A percentile compares a stretch with the other conserved stretches of the same genome.
phyloP scores from a whole-genome alignment of 2,888 invertebrate genomes.

The Chloromyia formosa region DNA sequence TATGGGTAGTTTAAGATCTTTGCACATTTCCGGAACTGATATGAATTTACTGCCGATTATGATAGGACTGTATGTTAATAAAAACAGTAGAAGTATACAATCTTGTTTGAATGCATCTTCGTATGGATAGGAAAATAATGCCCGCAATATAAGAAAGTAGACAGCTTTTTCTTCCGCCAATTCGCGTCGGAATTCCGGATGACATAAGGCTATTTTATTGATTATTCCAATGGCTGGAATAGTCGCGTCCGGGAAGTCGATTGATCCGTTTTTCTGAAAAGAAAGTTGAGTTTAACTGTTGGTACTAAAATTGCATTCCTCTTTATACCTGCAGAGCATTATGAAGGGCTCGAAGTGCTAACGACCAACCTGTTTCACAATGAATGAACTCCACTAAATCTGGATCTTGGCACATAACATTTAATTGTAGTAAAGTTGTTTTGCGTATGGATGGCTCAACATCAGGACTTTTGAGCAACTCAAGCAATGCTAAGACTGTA shows the following conservation, averaged over 20 bases:
- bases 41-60: slow-evolving; percentile 49
- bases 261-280: slow-evolving; percentile 46
- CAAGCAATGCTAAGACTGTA: slow-evolving; percentile 53
- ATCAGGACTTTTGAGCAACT: slow-evolving; percentile 56
- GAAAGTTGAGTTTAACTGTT: neutral
- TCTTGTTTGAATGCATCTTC: slow-evolving; percentile 56
- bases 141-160: slow-evolving; percentile 56
- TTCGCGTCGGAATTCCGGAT: slow-evolving; percentile 54
- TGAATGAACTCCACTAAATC: slow-evolving; percentile 53
- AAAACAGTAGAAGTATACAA: slow-evolving; percentile 56
- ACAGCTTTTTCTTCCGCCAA: slow-evolving; percentile 55
- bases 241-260: slow-evolving; percentile 55
- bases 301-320: no score
- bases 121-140: slow-evolving; percentile 55
- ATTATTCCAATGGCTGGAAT: slow-evolving; percentile 58
- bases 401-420: slow-evolving; percentile 58
- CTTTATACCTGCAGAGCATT: slow-evolving; percentile 52
- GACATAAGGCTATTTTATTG: slow-evolving; percentile 55
- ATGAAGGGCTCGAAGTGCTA: slow-evolving; percentile 54
- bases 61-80: slow-evolving; percentile 55
- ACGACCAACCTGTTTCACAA: slow-evolving; percentile 53
- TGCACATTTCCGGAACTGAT: slow-evolving; percentile 53
- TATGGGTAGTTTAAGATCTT: slow-evolving; percentile 55
- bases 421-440: slow-evolving; percentile 58
- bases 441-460: slow-evolving; percentile 58